Conservation (phyloP, 2,113 vertebrate genomes). For the Diadophis punctatus region DNA sequence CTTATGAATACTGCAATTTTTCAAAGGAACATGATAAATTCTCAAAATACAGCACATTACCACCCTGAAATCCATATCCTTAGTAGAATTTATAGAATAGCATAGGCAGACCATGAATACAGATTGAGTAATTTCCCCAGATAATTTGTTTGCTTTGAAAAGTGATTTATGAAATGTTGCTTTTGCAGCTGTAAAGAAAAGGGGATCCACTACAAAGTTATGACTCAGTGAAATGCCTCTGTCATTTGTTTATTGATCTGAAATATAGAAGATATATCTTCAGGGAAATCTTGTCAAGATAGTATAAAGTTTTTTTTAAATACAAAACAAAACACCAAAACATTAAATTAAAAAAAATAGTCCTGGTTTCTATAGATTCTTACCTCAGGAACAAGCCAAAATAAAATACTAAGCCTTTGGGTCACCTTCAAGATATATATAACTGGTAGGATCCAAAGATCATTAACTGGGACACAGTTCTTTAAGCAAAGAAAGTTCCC, state of each 20-base stretch:
- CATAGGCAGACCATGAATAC: not conserved
- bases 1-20: not conserved
- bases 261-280: not conserved
- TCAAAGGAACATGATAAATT: not conserved
- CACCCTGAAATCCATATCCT: not conserved
- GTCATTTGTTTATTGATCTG: not conserved
- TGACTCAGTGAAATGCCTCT: not conserved
- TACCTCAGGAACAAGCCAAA: not conserved
- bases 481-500: not conserved
- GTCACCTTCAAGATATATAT: not conserved
- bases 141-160: not conserved
- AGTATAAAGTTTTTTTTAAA: not conserved
- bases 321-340: not conserved
- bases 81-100: not conserved
- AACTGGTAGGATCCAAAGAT: not conserved
- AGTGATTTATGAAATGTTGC: not conserved
- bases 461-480: not conserved
- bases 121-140: not conserved
- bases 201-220: not conserved
- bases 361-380: not conserved
- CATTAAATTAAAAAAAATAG: not conserved
- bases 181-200: not conserved
- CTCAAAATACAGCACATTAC: not conserved
- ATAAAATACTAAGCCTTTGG: not conserved
- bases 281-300: not conserved